Base-by-base conservation (phyloP, 2,888 invertebrate genomes). In the Pandemis heparana region DNA sequence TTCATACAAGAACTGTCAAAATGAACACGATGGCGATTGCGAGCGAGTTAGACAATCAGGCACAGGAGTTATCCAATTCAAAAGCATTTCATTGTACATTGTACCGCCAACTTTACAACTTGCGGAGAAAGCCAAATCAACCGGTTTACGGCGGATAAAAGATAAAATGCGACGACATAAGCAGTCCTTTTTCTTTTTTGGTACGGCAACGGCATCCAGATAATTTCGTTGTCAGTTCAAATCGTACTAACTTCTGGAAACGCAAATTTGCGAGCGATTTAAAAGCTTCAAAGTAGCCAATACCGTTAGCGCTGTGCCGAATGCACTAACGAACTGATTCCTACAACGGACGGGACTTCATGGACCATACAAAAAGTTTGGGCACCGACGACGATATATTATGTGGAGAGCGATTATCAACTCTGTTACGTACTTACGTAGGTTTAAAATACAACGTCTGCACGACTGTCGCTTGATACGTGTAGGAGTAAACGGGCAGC, bases 261-360 rank as follows among this genome's bases (percentile, higher is more conserved):
- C 59, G 23, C 56, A 68, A 48, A 64, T 53, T 65, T 23, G 43
- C 16, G 23, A 16, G n/a, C 32, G 41, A 39, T 48, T 56, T 61
- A 63, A 73, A 56, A 23, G 46, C 62, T 62, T 53, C 18, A 62
- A 59, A 68, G 68, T 63, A 63, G 63, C 59, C 68, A 64, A 73
- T 69, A 69, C 59, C 64, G 59, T 59, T 16, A 48, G 72, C 23
- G 41, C 51, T 56, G 68, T 23, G 63, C 23, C 5, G 38, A 6
- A 66, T 71, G 62, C 76, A 64, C 80, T 83, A 83, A 83, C 83
- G 81, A 83, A 81, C 79, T 77, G 77, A 75, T 76, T 74, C 75
- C 74, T 69, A 69, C 72, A 76, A 75, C 77, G 76, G 77, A 77
- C 78, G 69, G 67, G 71, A 74, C 71, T 77, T 74, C 64, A 76